Evolutionary conservation across 2,797 vertebrate species (phyloP), one percentile per base, ranked within the genome.

Genomic region (Hemitrygon akajei): DNA sequence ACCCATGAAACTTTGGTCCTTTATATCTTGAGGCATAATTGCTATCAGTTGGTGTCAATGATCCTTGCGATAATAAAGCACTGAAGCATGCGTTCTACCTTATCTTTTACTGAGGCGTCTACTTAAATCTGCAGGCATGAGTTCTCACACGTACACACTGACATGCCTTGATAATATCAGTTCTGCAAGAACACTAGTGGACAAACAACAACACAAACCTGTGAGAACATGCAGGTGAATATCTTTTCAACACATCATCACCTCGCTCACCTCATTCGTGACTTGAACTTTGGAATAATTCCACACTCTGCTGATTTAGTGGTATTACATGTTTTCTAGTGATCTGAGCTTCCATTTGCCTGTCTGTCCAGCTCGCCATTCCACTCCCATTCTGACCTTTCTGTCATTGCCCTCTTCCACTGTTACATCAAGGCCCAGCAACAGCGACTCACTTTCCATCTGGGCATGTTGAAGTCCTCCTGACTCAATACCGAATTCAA

Each of bases 61-160:
- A 20, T 89, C 86, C 66, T 20, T 69, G 18, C 63, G 69, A 89
- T 89, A 89, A 89, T 89, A 89, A 89, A 37, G 60, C 37, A 89
- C 34, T 25, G 86, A 37, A 34, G 63, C 86, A 89, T 69, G n/a
- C 18, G 66, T 69, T 66, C 63, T 60, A 89, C 16, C 20, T 89
- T 37, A 89, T 69, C 86, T 89, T 18, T 37, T 3, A 20, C n/a
- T 69, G 86, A 89, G 18, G 20, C 37, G 89, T 37, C 86, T 89
- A 89, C 27, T 89, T 34, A 10, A 89, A 20, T 66, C 60, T 89
- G 86, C 86, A 89, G 37, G n/a, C 60, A 69, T 37, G 86, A 89
- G 86, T 86, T 69, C 34, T 89, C 86, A 37, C 63, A 89, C 60
- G 86, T 63, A 89, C 86, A 89, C 60, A 37, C 7, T 37, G n/a